Evolutionary conservation across 1,140 invertebrate species (phyloP).

Genomic region (Drosophila pseudoobscura): DNA sequence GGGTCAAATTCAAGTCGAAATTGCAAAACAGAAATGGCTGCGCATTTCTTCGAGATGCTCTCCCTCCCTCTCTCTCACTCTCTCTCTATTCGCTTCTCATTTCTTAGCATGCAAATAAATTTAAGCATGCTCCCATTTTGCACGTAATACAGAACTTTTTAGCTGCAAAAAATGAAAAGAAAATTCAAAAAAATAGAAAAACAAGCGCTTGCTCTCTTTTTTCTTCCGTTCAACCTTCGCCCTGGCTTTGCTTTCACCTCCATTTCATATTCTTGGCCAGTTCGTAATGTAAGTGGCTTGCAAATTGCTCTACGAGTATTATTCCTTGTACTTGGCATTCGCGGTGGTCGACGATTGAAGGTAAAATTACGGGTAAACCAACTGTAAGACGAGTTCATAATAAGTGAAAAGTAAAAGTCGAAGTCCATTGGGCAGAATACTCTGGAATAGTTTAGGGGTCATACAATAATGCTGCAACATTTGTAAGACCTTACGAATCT

Average conservation of each 20-base stretch:
- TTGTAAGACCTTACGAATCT: too few species aligned
- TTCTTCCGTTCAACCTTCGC: slow-evolving; percentile 44
- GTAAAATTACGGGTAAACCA: slow-evolving; percentile 48
- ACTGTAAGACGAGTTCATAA: slow-evolving; percentile 39
- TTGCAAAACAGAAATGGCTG: slow-evolving; percentile 43
- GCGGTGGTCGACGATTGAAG: slow-evolving; percentile 38
- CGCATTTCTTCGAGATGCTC: slow-evolving; percentile 16
- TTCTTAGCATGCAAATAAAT: slow-evolving; percentile 54
- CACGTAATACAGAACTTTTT: slow-evolving; percentile 72
- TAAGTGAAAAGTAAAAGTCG: slow-evolving; percentile 6
- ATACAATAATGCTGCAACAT: too few species aligned
- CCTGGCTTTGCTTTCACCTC: slow-evolving; percentile 22
- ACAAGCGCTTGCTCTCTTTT: slow-evolving; percentile 63
- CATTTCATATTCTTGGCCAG: slow-evolving; percentile 25
- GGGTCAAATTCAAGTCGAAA: slow-evolving; percentile 65
- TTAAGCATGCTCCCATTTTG: slow-evolving; percentile 63
- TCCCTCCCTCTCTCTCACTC: slow-evolving; percentile 4
- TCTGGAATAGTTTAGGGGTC: too few species aligned
- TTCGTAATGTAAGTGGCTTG: slow-evolving; percentile 56
- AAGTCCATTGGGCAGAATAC: background rate
- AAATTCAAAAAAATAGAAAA: slow-evolving; percentile 27
- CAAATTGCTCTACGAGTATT: slow-evolving; percentile 40
- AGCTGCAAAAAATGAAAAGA: slow-evolving; percentile 45
- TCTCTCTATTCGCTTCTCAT: background rate
- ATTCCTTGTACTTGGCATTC: slow-evolving; percentile 56